phyloP scores from a whole-genome alignment of 1,140 invertebrate species.

The Hirudo medicinalis region DNA sequence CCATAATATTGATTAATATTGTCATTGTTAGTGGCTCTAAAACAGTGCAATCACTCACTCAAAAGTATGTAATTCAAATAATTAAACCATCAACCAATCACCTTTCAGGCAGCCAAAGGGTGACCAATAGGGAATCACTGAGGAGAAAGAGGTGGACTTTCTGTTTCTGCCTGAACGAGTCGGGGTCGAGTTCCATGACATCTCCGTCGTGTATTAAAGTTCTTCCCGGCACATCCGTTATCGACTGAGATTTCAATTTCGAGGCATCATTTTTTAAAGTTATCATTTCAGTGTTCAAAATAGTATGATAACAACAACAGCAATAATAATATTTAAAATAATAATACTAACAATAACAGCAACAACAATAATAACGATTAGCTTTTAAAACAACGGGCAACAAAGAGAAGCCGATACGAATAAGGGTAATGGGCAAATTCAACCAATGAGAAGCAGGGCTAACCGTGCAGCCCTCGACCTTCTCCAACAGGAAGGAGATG shows the following conservation, averaged over 20 bases:
- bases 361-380: background rate
- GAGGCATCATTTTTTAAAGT: too few relatives aligned
- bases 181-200: slow-evolving; percentile 70
- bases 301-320: too few relatives aligned
- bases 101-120: slow-evolving; percentile 58
- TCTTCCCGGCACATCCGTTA: slow-evolving; percentile 56
- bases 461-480: slow-evolving; percentile 72
- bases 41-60: background rate
- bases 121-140: slow-evolving; percentile 67
- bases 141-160: slow-evolving; percentile 82
- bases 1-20: background rate
- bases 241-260: slow-evolving; percentile 44
- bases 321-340: background rate
- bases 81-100: slow-evolving; percentile 25
- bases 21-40: background rate
- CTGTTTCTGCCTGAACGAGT: slow-evolving; percentile 70
- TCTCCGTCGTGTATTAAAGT: slow-evolving; percentile 74
- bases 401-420: too few relatives aligned
- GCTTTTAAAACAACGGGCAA: background rate
- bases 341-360: background rate
- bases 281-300: too few relatives aligned
- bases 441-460: slow-evolving; percentile 23
- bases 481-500: slow-evolving; percentile 65
- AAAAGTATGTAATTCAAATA: background rate
- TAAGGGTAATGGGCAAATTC: too few relatives aligned